Percentiles rank a stretch among this genome's conserved stretches.
Conservation (phyloP, 2,797 vertebrate genomes). For the Rhinogobio ventralis region DNA sequence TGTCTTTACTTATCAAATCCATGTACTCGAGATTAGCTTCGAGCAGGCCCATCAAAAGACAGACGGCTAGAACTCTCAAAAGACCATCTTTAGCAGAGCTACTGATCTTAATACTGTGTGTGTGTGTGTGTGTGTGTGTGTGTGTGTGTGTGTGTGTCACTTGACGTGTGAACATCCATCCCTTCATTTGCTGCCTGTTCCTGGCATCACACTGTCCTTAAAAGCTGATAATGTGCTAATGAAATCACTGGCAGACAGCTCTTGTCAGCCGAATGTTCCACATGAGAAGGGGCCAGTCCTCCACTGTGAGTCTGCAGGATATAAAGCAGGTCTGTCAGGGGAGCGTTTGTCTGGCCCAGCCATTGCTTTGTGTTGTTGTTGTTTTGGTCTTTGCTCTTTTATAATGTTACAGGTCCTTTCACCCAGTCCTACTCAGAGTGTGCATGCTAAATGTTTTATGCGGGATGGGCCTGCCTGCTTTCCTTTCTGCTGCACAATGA, state of each 20-base stretch:
- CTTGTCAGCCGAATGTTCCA: slow-evolving; percentile 81
- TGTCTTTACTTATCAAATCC: not conserved
- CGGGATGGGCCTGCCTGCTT: slow-evolving; percentile 66
- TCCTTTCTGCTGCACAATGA: slow-evolving; percentile 88
- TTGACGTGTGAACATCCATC: slow-evolving; percentile 75
- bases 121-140: slow-evolving; percentile 38
- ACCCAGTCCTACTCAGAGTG: slow-evolving; percentile 54
- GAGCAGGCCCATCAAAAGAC: slow-evolving; percentile 37
- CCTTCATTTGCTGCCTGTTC: slow-evolving; percentile 78
- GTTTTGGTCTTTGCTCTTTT: slow-evolving; percentile 44
- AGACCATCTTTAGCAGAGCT: slow-evolving; percentile 61
- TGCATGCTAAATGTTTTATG: slow-evolving; percentile 63
- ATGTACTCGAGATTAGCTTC: not conserved
- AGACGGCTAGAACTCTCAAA: slow-evolving; percentile 55
- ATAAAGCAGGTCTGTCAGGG: slow-evolving; percentile 35
- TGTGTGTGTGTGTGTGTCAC: slow-evolving; percentile 42
- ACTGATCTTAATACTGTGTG: slow-evolving; percentile 48
- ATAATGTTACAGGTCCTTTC: slow-evolving; percentile 33
- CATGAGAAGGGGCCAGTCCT: slow-evolving; percentile 67
- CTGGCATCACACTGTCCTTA: slow-evolving; percentile 73
- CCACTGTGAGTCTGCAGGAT: slow-evolving; percentile 50
- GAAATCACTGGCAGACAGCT: slow-evolving; percentile 87
- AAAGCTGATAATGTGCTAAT: slow-evolving; percentile 88
- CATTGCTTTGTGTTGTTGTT: slow-evolving; percentile 14
- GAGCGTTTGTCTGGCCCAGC: slow-evolving; percentile 24